Percentiles rank a stretch among this genome's conserved stretches.
Evolutionary conservation across 2,113 vertebrate species (phyloP).

Genomic region (Chionis minor): DNA sequence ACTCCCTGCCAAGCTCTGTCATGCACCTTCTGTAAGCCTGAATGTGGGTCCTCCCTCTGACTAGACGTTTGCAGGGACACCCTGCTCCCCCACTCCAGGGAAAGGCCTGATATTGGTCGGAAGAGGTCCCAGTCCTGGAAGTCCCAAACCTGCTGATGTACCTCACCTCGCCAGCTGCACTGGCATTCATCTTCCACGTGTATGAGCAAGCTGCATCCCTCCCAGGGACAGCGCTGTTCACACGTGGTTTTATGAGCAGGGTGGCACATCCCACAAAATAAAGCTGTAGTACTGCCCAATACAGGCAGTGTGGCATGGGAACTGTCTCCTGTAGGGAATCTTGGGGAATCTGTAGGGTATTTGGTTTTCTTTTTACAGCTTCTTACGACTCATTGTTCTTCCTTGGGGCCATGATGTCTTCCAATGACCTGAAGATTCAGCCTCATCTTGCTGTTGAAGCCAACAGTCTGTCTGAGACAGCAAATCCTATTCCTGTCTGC

Average conservation of each 20-base stretch:
- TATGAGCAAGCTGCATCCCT: neutral
- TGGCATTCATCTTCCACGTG: fast-evolving
- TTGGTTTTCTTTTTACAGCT: neutral
- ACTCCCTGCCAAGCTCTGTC: neutral
- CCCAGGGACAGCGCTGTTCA: neutral
- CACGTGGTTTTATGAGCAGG: neutral
- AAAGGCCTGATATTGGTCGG: neutral
- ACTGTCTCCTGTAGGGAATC: neutral
- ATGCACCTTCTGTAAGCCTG: fast-evolving
- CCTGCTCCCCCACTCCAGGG: neutral
- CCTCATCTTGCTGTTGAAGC: neutral
- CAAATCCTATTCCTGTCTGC: neutral
- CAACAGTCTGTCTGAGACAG: neutral
- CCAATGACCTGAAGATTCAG: neutral
- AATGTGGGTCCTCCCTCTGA: fast-evolving
- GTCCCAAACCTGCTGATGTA: neutral
- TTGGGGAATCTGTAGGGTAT: neutral
- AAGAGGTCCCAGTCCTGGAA: neutral
- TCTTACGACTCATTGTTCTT: neutral
- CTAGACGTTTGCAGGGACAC: neutral
- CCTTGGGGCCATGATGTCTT: neutral
- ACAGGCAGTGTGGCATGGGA: neutral
- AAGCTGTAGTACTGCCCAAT: neutral
- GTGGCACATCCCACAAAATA: neutral
- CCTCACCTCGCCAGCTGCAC: neutral